Conservation (phyloP, 2,113 vertebrate genomes). For the Gopherus evgoodei region DNA sequence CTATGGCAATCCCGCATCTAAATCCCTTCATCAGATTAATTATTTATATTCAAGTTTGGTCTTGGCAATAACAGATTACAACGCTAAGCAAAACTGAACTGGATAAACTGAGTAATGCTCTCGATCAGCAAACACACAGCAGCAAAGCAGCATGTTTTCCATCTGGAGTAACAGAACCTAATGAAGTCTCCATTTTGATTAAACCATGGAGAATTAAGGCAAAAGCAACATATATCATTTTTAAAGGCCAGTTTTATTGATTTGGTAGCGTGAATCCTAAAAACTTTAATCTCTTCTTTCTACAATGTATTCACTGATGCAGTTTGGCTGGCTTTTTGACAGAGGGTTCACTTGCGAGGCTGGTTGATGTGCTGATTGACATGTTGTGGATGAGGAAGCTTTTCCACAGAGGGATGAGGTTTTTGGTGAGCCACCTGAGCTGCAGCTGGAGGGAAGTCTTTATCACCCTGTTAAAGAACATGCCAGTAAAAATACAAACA, state of each 20-base stretch:
- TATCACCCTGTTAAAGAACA: conserved; percentile 88
- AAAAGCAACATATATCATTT: conserved; percentile 11
- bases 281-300: not conserved
- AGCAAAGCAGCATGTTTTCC: not conserved
- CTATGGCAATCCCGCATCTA: not conserved
- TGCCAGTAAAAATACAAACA: not conserved
- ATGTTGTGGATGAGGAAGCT: conserved; percentile 84
- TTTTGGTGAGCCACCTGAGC: conserved; percentile 99
- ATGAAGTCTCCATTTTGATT: conserved; percentile 20
- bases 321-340: not conserved
- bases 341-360: conserved; percentile 92
- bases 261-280: not conserved
- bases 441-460: conserved; percentile 96
- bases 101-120: not conserved
- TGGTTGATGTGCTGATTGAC: conserved; percentile 96
- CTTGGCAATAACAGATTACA: not conserved
- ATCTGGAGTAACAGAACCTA: not conserved
- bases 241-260: conserved; percentile 15
- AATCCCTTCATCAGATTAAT: conserved; percentile 28
- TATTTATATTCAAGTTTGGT: not conserved
- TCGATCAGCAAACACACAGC: not conserved
- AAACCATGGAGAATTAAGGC: conserved; percentile 48
- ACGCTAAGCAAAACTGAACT: not conserved
- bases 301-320: not conserved
- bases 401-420: conserved; percentile 93